Percentiles rank a stretch among this genome's conserved stretches.
phyloP scores from a whole-genome alignment of 2,113 vertebrate species.

The Chamaetylas fuelleborni region DNA sequence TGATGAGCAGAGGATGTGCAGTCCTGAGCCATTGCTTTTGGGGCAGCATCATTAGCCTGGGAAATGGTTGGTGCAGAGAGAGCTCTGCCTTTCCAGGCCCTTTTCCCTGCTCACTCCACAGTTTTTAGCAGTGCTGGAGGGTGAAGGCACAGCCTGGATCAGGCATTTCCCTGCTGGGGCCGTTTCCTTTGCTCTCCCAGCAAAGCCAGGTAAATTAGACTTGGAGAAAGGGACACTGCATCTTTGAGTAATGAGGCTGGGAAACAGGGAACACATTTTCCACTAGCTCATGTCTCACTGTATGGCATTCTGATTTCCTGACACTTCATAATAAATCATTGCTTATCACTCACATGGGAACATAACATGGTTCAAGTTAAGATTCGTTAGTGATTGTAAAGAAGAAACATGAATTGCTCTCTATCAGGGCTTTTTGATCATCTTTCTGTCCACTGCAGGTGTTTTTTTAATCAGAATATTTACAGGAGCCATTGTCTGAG shows the following conservation, averaged over 20 bases:
- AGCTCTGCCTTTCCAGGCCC: background rate
- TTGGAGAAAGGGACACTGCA: conserved; percentile 66
- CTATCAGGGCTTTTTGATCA: conserved; percentile 71
- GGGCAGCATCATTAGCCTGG: background rate
- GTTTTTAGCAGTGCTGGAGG: background rate
- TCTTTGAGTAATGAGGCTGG: conserved; percentile 79
- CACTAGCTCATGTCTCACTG: conserved; percentile 76
- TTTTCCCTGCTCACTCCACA: rapidly evolving
- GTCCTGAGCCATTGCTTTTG: background rate
- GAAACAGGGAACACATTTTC: conserved; percentile 76
- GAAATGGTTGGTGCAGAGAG: background rate
- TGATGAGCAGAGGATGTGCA: background rate
- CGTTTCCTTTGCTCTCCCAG: background rate
- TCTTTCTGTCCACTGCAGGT: conserved; percentile 66
- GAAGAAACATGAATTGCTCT: conserved; percentile 76
- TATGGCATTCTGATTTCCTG: conserved; percentile 76
- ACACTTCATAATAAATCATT: conserved; percentile 79
- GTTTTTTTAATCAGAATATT: conserved; percentile 71
- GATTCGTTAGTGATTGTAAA: conserved; percentile 78
- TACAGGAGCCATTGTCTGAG: conserved; percentile 75
- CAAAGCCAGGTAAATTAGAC: conserved; percentile 70
- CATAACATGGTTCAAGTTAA: conserved; percentile 75
- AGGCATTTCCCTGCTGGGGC: background rate
- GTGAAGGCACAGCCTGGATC: background rate
- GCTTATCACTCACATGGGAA: conserved; percentile 80